phyloP scores from a whole-genome alignment of 2,113 vertebrate genomes.

The Spizaetus ornatus region DNA sequence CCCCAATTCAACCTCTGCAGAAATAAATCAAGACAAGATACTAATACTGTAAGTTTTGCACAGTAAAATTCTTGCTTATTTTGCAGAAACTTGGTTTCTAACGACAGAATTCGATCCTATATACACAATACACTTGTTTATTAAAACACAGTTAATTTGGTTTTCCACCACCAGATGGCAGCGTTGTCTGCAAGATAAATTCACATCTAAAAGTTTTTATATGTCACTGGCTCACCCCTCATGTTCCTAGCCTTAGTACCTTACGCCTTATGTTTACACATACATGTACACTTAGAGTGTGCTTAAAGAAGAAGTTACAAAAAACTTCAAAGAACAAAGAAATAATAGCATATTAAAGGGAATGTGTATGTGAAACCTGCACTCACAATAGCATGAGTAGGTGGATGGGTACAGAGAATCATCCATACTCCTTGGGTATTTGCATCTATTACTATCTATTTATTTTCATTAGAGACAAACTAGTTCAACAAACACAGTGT shows the following conservation, averaged over 20 bases:
- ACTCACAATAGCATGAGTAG: neutral
- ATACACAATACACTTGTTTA: too few species aligned
- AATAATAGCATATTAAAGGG: neutral
- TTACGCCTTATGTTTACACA: neutral
- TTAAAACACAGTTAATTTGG: neutral
- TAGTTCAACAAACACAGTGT: neutral
- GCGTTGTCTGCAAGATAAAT: constrained; percentile 13
- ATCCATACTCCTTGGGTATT: neutral
- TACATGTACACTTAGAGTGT: neutral
- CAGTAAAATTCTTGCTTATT: neutral
- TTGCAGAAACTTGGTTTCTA: neutral
- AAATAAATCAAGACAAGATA: neutral
- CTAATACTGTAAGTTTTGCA: neutral
- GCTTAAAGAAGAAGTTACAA: neutral
- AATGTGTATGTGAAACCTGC: neutral
- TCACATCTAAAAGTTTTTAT: neutral
- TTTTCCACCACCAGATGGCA: constrained; percentile 71
- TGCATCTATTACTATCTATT: neutral
- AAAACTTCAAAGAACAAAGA: neutral
- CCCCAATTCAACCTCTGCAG: neutral
- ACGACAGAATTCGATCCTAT: neutral
- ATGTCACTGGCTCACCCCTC: neutral
- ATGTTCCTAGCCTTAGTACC: neutral
- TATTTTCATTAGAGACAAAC: neutral
- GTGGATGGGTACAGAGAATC: neutral